Conservation (phyloP, 2,888 invertebrate species). For the Drosophila mimica region DNA sequence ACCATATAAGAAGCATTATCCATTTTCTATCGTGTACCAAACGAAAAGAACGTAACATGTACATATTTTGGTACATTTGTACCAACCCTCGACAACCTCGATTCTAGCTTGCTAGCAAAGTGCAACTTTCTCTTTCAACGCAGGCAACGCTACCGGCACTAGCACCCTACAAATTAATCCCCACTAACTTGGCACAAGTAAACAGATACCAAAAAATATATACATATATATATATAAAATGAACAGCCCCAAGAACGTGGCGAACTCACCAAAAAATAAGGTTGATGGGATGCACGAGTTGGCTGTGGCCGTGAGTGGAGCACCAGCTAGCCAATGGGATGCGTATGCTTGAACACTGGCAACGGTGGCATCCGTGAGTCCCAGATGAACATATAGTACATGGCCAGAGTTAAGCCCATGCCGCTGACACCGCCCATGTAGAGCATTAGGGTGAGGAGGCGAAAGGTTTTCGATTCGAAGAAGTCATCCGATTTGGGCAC, state of each 20-base stretch:
- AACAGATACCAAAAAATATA: neutral
- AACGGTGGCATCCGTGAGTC: conserved; percentile 84
- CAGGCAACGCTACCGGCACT: neutral
- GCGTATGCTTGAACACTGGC: conserved; percentile 82
- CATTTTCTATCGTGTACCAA: too few relatives aligned
- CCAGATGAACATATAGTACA: conserved; percentile 84
- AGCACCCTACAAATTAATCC: neutral
- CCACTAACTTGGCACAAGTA: neutral
- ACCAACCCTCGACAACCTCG: neutral
- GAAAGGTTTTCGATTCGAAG: conserved; percentile 82
- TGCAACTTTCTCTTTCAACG: neutral
- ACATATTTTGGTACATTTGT: neutral
- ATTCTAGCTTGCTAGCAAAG: neutral
- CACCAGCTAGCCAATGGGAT: conserved; percentile 78
- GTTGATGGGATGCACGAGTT: neutral
- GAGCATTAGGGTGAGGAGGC: conserved; percentile 78
- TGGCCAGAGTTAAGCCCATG: conserved; percentile 82
- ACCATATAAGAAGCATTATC: too few relatives aligned
- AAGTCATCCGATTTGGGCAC: conserved; percentile 79
- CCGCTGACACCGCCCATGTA: conserved; percentile 83
- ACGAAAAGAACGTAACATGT: neutral
- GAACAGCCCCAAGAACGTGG: neutral
- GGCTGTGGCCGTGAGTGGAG: neutral
- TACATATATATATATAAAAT: neutral
- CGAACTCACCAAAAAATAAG: neutral